Base-by-base conservation (phyloP, 2,113 vertebrate genomes). In the Todiramphus saurophagus region DNA sequence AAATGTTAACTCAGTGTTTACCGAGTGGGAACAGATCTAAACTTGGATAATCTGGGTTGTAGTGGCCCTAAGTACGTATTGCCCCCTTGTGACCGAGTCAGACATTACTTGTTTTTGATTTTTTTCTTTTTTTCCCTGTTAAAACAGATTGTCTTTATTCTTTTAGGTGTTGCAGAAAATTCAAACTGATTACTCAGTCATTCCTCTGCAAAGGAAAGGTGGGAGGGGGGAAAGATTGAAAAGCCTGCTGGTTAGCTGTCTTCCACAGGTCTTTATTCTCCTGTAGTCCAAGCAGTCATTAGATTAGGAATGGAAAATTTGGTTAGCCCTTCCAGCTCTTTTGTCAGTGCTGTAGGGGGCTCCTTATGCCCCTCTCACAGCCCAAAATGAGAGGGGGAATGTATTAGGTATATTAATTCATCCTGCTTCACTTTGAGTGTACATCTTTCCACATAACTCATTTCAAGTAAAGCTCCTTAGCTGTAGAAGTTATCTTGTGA, bases 41-140 rank as follows among this genome's bases (percentile, higher is more conserved):
- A 14, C 53, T 64, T 53, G 25, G 80, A 60, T 59, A 37, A 7
- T 5, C 7, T 0, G 10, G n/a, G 33, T 59, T 64, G 25, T 28
- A 8, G 4, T 14, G 58, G 44, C 83, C 60, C 20, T 80, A 23
- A 77, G 76, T 66, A 16, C 1, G 0, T 55, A 59, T 62, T 79
- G 93, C 95, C 95, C 83, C 43, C 93, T 83, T 89, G 95, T 95
- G 95, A 74, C 93, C 2, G 37, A 44, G 41, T 37, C 37, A 70
- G 63, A 50, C 44, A n/a, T 88, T 79, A 43, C 64, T 64, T 0
- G 1, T 1, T 48, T 64, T 35, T 14, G 10, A 20, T 6, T 25
- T 14, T 24, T 51, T 25, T 25, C 25, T 28, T 5, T 67, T 60
- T 53, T 25, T 43, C 2, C 33, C 8, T 0, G 0, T 46, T 62